These are phyloP conservation scores for Melanotaenia pygmaea DNA, from an alignment of 2,797 vertebrate species.

Conservation along the genomic window DNA sequence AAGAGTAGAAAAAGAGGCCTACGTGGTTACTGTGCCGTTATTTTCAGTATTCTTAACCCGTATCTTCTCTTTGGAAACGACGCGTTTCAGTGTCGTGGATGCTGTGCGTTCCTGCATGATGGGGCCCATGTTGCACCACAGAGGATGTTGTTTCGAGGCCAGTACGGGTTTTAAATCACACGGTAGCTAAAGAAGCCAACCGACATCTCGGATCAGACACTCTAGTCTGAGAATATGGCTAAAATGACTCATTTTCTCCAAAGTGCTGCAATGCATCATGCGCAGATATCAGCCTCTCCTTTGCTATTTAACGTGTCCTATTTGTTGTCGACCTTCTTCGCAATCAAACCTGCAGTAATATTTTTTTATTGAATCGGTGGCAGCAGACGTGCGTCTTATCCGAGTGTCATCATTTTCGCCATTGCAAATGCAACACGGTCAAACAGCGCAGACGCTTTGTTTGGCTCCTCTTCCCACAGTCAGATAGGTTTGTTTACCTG, in stretches of 20 bases:
- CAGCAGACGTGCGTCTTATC: constrained; percentile 20
- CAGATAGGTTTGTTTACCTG: constrained; percentile 85
- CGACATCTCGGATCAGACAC: constrained; percentile 68
- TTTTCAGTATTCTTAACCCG: constrained; percentile 82
- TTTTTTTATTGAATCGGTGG: constrained; percentile 1
- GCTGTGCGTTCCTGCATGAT: constrained; percentile 85
- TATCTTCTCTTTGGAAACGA: constrained; percentile 83
- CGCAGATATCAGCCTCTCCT: constrained; percentile 59
- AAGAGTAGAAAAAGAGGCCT: constrained; percentile 18
- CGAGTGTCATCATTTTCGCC: constrained; percentile 47
- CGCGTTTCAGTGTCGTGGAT: constrained; percentile 79
- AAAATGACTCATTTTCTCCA: constrained; percentile 67
- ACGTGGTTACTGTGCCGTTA: constrained; percentile 76
- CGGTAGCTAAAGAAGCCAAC: constrained; percentile 72
- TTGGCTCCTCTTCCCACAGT: constrained; percentile 51
- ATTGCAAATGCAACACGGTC: constrained; percentile 55
- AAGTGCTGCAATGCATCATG: constrained; percentile 80
- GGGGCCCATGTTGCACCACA: constrained; percentile 82
- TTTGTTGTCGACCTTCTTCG: constrained; percentile 22
- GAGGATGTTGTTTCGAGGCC: constrained; percentile 50
- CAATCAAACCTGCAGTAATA: not conserved
- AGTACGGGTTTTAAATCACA: constrained; percentile 34
- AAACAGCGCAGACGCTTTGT: constrained; percentile 63
- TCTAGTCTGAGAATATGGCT: constrained; percentile 58
- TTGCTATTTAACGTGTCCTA: constrained; percentile 45